These are phyloP conservation scores for Coptotermes formosanus DNA, from an alignment of 1,140 invertebrate species.

Conservation along the genomic window DNA sequence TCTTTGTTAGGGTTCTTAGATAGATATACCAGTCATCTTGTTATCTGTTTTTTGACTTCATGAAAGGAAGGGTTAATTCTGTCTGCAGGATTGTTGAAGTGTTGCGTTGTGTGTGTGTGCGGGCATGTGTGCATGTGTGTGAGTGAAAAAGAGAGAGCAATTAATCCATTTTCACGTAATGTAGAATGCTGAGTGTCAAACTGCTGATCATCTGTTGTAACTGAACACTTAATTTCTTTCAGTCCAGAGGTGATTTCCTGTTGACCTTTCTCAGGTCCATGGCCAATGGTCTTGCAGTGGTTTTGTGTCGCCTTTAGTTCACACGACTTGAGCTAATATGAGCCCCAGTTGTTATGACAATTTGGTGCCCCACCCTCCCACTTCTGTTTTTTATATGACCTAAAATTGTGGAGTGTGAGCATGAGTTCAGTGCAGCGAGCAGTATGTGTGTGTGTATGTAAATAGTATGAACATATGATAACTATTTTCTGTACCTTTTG, in stretches of 20 bases:
- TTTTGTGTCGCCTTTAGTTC: too few relatives aligned
- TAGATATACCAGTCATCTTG: too few relatives aligned
- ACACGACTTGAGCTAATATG: too few relatives aligned
- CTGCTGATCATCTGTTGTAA: too few relatives aligned
- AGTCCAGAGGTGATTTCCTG: too few relatives aligned
- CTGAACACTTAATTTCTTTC: not conserved
- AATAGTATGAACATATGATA: not conserved
- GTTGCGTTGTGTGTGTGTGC: not conserved
- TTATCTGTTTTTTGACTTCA: too few relatives aligned
- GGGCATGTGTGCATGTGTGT: not conserved
- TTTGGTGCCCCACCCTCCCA: not conserved
- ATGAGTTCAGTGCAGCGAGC: not conserved
- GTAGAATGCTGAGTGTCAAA: not conserved
- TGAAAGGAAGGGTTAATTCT: too few relatives aligned
- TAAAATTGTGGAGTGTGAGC: not conserved
- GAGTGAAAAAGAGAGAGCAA: not conserved
- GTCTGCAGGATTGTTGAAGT: too few relatives aligned
- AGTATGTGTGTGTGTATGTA: not conserved
- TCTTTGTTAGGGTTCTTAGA: too few relatives aligned
- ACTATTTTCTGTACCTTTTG: constrained; percentile 17
- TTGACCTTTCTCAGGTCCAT: not conserved
- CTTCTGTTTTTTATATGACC: not conserved
- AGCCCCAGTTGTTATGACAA: not conserved
- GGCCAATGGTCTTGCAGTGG: not conserved
- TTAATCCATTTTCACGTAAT: not conserved